Evolutionary conservation across 2,888 invertebrate genomes (phyloP), one percentile per base, ranked within the genome.

Genomic region (Phania funesta): DNA sequence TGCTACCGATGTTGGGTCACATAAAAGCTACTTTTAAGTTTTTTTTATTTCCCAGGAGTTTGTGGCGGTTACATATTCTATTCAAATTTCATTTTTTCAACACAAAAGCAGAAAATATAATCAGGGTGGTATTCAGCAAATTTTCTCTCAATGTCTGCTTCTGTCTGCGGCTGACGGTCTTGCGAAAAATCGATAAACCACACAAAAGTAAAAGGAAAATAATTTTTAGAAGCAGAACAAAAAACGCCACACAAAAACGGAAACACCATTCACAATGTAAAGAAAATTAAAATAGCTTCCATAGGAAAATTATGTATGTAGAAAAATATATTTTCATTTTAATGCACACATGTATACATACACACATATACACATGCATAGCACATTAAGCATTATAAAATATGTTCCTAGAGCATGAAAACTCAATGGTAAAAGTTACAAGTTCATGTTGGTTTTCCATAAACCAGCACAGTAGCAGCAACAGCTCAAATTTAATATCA

Each of bases 391-490:
- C 65, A 75, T 75, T 48, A 65, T 26, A 46, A 64, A 56, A 44
- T 56, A 65, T 32, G 24, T 18, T 65, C 56, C 48, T 38, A 11
- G 56, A 62, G 46, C 9, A 62, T 38, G 52, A 77, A 77, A 62
- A 77, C 68, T 77, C 68, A 77, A 77, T 77, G 77, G 73, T 35
- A 58, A 79, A 68, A 74, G 79, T 79, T 73, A 13, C 73, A 79
- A 79, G 79, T 79, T 79, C 79, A 79, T 79, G 79, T 74, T 73
- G 60, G 7, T 50, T 60, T 67, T 73, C 32, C 16, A 41, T 29
- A 48, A 64, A 35, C 32, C 56, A 50, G 9, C 13, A 26, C 56
- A 50, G 9, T 9, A 26, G 48, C 13, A 32, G 44, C 32, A 18
- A 22, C 20, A 24, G 18, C n/a, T 13, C 26, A 73, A 64, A 73